A percentile compares a stretch with the other conserved stretches of the same genome.
These are phyloP conservation scores for Poeciliopsis paucimaculata DNA, from an alignment of 2,797 vertebrate genomes.

Conservation along the genomic window DNA sequence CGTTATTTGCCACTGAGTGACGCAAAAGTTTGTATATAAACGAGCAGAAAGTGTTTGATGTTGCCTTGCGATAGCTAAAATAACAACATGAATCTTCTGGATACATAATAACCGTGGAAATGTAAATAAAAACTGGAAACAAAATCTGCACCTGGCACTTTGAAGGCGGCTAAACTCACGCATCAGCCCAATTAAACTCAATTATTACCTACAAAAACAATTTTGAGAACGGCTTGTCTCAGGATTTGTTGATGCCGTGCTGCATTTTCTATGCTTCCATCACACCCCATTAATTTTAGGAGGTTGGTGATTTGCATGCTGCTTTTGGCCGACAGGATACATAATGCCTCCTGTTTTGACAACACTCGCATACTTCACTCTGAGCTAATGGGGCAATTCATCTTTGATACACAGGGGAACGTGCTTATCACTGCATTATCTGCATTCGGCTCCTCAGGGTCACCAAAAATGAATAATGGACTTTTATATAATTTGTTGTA, in stretches of 20 bases:
- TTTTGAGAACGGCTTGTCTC: conserved; percentile 42
- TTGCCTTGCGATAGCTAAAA: conserved; percentile 7
- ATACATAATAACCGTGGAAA: neutral
- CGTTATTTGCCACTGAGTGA: neutral
- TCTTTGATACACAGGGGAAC: conserved; percentile 68
- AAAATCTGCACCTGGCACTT: conserved; percentile 4
- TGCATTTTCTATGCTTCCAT: conserved; percentile 43
- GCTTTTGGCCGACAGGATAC: conserved; percentile 61
- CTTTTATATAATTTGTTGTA: conserved; percentile 63
- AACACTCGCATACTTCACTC: conserved; percentile 57
- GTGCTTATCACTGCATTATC: conserved; percentile 69
- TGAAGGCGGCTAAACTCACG: conserved; percentile 15
- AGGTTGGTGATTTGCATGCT: conserved; percentile 60
- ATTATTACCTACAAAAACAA: conserved; percentile 31
- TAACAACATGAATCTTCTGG: neutral
- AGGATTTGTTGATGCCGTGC: conserved; percentile 24
- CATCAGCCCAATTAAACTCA: conserved; percentile 41
- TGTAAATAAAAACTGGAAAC: neutral
- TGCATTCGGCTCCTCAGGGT: conserved; percentile 43
- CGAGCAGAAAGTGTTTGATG: neutral
- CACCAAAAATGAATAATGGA: conserved; percentile 51
- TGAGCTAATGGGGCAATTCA: conserved; percentile 74
- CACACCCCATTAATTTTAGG: conserved; percentile 56
- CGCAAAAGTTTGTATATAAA: conserved; percentile 10
- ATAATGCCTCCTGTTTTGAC: conserved; percentile 67